A percentile compares a stretch with the other conserved stretches of the same genome.
phyloP scores from a whole-genome alignment of 2,797 vertebrate species.

The Danio aesculapii region DNA sequence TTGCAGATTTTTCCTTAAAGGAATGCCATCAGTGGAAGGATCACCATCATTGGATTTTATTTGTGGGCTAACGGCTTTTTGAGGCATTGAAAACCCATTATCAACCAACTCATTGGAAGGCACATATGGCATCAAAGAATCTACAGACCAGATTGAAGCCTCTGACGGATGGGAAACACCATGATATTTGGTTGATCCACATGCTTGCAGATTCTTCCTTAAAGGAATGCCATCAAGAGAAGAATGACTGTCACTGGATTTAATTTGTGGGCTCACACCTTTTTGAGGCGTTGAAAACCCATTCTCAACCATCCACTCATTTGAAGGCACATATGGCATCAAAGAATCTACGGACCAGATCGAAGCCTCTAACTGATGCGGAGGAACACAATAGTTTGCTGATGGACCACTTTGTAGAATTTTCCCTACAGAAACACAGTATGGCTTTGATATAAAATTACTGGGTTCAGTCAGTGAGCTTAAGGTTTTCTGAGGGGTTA shows the following conservation, averaged over 20 bases:
- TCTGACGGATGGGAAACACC: conserved; percentile 23
- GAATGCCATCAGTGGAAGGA: background rate
- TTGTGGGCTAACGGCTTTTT: conserved; percentile 7
- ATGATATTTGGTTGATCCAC: conserved; percentile 42
- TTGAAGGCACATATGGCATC: conserved; percentile 63
- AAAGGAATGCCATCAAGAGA: background rate
- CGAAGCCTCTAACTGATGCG: conserved; percentile 43
- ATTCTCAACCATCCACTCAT: conserved; percentile 63
- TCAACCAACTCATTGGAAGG: conserved; percentile 64
- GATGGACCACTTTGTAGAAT: conserved; percentile 35
- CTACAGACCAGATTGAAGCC: conserved; percentile 74
- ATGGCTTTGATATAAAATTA: conserved; percentile 6
- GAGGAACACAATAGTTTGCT: conserved; percentile 50
- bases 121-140: conserved; percentile 66
- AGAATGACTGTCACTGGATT: background rate
- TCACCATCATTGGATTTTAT: conserved; percentile 7
- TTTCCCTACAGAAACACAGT: background rate
- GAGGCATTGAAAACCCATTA: conserved; percentile 54
- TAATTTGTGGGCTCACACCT: conserved; percentile 19
- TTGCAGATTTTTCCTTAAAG: conserved; percentile 24
- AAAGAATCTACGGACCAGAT: conserved; percentile 77
- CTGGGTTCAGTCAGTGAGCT: conserved; percentile 14
- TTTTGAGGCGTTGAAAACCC: conserved; percentile 46
- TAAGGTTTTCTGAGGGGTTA: conserved; percentile 49
- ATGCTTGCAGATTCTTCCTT: conserved; percentile 28